Conservation (phyloP, 2,113 vertebrate species). For the Dunckerocampus dactyliophorus region DNA sequence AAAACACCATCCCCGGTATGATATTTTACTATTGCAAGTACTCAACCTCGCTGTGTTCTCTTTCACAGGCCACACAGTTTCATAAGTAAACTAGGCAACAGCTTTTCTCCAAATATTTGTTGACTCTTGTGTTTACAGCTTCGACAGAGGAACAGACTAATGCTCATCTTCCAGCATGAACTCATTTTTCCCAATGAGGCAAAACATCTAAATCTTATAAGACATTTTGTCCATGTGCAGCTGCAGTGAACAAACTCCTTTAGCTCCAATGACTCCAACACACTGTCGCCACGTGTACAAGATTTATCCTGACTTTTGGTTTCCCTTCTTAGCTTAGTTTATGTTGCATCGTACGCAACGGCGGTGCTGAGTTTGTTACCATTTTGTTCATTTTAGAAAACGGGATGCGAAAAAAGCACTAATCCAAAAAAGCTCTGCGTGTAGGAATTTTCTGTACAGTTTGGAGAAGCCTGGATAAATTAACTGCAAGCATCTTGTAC, state of each 20-base stretch:
- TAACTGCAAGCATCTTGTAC: too few relatives aligned
- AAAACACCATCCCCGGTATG: too few relatives aligned
- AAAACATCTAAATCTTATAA: conserved; percentile 30
- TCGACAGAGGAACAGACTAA: conserved; percentile 13
- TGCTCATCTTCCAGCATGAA: conserved; percentile 26
- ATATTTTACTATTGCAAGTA: not conserved
- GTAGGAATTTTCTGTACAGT: too few relatives aligned
- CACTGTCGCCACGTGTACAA: not conserved
- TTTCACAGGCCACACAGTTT: not conserved
- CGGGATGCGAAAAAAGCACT: too few relatives aligned
- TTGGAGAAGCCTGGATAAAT: too few relatives aligned
- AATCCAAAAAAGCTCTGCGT: too few relatives aligned
- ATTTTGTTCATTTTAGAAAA: not conserved
- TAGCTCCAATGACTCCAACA: not conserved
- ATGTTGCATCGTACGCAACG: not conserved
- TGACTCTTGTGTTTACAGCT: not conserved
- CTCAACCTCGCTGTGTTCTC: not conserved
- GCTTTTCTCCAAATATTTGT: conserved; percentile 2
- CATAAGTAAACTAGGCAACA: conserved; percentile 9
- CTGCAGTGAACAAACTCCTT: conserved; percentile 10
- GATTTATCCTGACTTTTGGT: not conserved
- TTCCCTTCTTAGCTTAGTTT: not conserved
- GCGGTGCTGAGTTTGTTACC: not conserved
- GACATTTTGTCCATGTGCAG: conserved; percentile 40
- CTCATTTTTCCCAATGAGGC: conserved; percentile 32